phyloP scores from a whole-genome alignment of 92 coral and sea anemone genomes.

The Palythoa grandis region DNA sequence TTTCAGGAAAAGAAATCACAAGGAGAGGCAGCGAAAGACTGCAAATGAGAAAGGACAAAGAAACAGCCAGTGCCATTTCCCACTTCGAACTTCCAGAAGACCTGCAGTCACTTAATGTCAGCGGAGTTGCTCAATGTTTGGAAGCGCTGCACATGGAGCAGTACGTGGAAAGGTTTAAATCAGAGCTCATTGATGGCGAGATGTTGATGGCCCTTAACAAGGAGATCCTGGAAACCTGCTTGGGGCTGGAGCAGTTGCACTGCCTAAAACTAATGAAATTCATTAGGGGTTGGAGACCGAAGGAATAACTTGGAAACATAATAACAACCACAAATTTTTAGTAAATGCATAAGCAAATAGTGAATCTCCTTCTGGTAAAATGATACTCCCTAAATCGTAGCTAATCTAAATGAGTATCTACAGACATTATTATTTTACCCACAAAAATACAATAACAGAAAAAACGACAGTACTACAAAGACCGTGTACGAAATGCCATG shows the following conservation, averaged over 20 bases:
- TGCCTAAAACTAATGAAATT: conserved; percentile 53
- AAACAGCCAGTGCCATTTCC: neutral
- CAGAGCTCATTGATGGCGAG: conserved; percentile 60
- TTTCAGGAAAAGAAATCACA: neutral
- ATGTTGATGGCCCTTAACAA: conserved; percentile 48
- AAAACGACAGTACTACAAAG: no score
- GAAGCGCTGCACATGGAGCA: conserved; percentile 52
- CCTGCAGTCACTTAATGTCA: conserved; percentile 12
- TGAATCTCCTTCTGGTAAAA: no score
- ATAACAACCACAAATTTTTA: no score
- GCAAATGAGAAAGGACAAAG: neutral
- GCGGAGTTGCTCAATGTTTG: conserved; percentile 32
- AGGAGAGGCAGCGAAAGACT: conserved; percentile 26
- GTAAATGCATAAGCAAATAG: no score
- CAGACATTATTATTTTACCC: no score
- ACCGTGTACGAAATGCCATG: no score
- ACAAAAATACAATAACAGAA: no score
- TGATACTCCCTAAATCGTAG: no score
- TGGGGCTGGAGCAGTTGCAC: conserved; percentile 55
- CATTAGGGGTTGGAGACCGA: conserved; percentile 58
- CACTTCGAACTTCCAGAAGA: conserved; percentile 25
- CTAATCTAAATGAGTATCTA: no score
- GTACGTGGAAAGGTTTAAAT: conserved; percentile 46
- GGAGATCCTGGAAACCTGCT: conserved; percentile 40
- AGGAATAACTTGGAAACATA: conserved; percentile 1